Evolutionary conservation across 2,113 vertebrate species (phyloP).

Genomic region (Ailurus styani): DNA sequence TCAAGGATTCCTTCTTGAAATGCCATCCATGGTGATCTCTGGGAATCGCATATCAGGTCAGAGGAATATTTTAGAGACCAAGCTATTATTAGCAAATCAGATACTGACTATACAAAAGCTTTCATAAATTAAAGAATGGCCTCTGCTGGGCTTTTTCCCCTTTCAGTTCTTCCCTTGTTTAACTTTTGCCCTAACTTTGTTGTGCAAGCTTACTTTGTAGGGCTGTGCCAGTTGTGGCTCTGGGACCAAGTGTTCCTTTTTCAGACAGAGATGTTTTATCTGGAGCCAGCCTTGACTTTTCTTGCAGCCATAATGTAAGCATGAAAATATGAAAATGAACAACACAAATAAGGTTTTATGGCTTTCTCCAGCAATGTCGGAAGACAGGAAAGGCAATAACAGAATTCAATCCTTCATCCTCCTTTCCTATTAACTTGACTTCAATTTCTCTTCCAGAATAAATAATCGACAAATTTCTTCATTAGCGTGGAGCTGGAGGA

Average conservation of each 20-base stretch:
- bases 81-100: constrained; percentile 66
- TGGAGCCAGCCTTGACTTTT: constrained; percentile 66
- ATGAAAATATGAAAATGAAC: constrained; percentile 77
- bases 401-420: constrained; percentile 56
- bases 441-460: constrained; percentile 51
- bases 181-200: constrained; percentile 65
- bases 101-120: constrained; percentile 51
- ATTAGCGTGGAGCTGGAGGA: constrained; percentile 45
- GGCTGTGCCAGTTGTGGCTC: constrained; percentile 40
- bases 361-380: constrained; percentile 45
- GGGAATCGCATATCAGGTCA: constrained; percentile 38
- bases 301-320: constrained; percentile 70
- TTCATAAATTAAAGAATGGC: constrained; percentile 62
- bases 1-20: constrained; percentile 65
- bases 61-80: constrained; percentile 66
- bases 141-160: constrained; percentile 54
- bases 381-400: constrained; percentile 57
- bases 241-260: constrained; percentile 65
- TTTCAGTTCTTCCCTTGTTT: constrained; percentile 68
- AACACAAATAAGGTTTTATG: constrained; percentile 76
- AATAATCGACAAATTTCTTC: constrained; percentile 61
- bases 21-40: constrained; percentile 69
- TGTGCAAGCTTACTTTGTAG: constrained; percentile 53
- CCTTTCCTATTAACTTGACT: constrained; percentile 65
- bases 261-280: constrained; percentile 68